A percentile compares a stretch with the other conserved stretches of the same genome.
Conservation (phyloP, 1,140 invertebrate genomes). For the Drosophila prosaltans region DNA sequence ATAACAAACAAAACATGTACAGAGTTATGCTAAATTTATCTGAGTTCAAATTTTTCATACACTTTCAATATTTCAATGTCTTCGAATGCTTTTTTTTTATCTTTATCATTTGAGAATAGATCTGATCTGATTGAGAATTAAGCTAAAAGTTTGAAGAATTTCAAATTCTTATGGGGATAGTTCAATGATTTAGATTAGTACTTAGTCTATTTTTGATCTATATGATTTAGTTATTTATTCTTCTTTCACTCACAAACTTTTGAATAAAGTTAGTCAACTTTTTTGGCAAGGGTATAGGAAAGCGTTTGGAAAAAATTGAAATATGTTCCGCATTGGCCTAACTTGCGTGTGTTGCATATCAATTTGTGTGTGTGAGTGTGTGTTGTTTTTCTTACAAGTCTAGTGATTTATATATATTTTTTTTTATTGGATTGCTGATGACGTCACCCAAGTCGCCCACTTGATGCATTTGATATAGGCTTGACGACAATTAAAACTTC, state of each 20-base stretch:
- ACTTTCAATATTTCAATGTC: not conserved
- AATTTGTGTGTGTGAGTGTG: conserved; percentile 46
- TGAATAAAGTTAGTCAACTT: not conserved
- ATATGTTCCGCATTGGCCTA: conserved; percentile 73
- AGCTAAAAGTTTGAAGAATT: no score
- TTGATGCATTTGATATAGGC: conserved; percentile 30
- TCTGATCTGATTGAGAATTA: no score
- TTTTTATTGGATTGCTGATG: not conserved
- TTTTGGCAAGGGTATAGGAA: not conserved
- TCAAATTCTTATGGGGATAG: no score
- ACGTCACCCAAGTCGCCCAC: conserved; percentile 7
- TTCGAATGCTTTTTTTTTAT: no score
- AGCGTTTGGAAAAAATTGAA: conserved; percentile 11
- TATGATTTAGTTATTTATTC: no score
- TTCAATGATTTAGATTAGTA: no score
- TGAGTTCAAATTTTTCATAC: not conserved
- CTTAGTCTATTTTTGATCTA: no score
- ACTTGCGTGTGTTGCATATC: conserved; percentile 66
- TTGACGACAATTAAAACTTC: conserved; percentile 40
- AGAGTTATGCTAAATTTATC: not conserved
- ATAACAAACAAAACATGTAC: conserved; percentile 20
- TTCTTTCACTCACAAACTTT: not conserved
- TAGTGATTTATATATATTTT: conserved; percentile 2
- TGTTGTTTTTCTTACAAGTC: conserved; percentile 27
- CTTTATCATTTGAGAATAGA: no score